Evolutionary conservation across 2,113 vertebrate species (phyloP).

Genomic region (Mastomys natalensis): DNA sequence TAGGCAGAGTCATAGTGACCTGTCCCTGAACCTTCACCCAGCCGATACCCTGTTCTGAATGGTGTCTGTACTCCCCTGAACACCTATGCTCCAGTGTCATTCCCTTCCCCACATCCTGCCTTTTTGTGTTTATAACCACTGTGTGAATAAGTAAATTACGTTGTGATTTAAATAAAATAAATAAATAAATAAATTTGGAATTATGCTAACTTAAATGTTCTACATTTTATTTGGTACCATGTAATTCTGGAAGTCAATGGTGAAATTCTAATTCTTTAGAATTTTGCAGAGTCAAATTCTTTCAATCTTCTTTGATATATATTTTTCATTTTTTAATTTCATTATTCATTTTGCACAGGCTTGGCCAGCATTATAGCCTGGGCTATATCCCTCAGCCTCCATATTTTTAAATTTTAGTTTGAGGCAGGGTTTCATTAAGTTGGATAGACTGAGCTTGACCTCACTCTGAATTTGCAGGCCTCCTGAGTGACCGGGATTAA

Average conservation of each 20-base stretch:
- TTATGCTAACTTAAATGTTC: not conserved
- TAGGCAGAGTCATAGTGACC: no score
- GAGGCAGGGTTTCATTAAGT: not conserved
- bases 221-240: not conserved
- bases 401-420: not conserved
- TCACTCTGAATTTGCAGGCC: not conserved
- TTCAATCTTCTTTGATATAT: constrained; percentile 2
- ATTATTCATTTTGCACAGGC: not conserved
- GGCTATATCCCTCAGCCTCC: not conserved
- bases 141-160: no score
- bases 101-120: no score
- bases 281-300: not conserved
- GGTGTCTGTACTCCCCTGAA: no score
- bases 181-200: constrained; percentile 7
- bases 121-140: no score
- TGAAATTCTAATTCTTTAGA: not conserved
- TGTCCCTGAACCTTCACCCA: no score
- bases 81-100: no score
- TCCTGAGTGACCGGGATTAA: not conserved
- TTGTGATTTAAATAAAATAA: no score
- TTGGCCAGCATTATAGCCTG: not conserved
- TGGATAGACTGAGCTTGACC: not conserved
- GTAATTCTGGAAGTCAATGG: not conserved
- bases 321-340: not conserved
- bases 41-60: no score